phyloP scores from a whole-genome alignment of 2,113 vertebrate species.

The Eublepharis macularius region DNA sequence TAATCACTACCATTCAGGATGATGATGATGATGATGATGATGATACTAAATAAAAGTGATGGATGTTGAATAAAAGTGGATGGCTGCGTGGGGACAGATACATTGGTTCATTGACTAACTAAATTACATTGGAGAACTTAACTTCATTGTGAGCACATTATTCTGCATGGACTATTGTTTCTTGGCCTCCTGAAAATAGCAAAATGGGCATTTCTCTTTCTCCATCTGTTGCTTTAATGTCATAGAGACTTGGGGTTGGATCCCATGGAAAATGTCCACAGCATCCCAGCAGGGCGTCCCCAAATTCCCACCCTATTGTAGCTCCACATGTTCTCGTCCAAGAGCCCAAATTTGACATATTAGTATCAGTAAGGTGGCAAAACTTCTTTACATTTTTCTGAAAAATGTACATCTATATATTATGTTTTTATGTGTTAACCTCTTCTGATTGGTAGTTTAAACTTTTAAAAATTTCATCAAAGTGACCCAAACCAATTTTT shows the following conservation, averaged over 20 bases:
- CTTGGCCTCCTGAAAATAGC: slow-evolving; percentile 58
- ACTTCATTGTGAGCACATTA: slow-evolving; percentile 65
- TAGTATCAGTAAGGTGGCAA: too few species aligned
- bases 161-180: slow-evolving; percentile 63
- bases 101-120: slow-evolving; percentile 70
- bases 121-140: slow-evolving; percentile 74
- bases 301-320: too few species aligned
- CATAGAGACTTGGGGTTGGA: accelerated
- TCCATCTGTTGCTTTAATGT: slow-evolving; percentile 15
- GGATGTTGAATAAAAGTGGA: slow-evolving; percentile 60
- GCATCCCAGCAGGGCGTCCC: too few species aligned
- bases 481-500: too few species aligned
- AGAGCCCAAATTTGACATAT: too few species aligned
- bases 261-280: neutral
- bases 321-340: too few species aligned
- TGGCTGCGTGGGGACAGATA: slow-evolving; percentile 57
- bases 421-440: too few species aligned
- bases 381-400: too few species aligned
- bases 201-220: slow-evolving; percentile 60
- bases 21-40: slow-evolving; percentile 66
- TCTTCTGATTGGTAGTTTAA: too few species aligned
- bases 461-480: too few species aligned
- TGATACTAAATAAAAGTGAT: slow-evolving; percentile 76
- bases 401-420: too few species aligned
- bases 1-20: slow-evolving; percentile 64